These are phyloP conservation scores for Anguilla japonica DNA, from an alignment of 2,113 vertebrate species.

Conservation along the genomic window DNA sequence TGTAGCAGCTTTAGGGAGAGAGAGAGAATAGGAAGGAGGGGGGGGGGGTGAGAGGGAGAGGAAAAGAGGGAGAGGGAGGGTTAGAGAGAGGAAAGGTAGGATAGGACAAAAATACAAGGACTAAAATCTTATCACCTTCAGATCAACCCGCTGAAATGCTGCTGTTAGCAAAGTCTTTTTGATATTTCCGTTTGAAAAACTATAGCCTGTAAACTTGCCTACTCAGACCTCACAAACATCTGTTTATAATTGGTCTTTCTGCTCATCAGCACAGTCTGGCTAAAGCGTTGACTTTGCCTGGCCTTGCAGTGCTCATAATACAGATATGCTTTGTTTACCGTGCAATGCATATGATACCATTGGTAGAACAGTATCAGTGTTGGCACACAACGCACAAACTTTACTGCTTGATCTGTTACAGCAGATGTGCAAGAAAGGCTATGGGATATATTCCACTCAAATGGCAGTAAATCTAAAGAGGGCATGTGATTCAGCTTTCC, in stretches of 20 bases:
- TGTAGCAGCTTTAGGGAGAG: conserved; percentile 40
- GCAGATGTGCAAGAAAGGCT: neutral
- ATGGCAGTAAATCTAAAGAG: neutral
- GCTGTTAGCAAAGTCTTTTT: neutral
- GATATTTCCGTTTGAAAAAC: neutral
- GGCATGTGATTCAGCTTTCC: neutral
- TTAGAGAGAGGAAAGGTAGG: neutral
- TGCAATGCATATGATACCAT: neutral
- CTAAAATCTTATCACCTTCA: neutral
- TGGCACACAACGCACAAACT: neutral
- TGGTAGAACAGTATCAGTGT: neutral
- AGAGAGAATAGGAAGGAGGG: neutral
- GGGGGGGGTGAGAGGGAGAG: neutral
- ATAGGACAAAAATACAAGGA: neutral
- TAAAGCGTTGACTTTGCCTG: conserved; percentile 13
- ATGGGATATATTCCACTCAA: neutral
- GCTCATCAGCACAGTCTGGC: neutral
- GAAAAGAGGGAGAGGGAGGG: neutral
- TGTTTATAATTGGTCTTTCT: neutral
- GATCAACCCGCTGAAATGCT: neutral
- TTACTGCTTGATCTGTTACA: neutral
- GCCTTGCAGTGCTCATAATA: conserved; percentile 17
- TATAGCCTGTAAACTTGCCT: neutral
- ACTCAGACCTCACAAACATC: neutral
- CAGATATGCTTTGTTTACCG: neutral